Evolutionary conservation across 2,113 vertebrate species (phyloP).

Genomic region (Tiliqua scincoides): DNA sequence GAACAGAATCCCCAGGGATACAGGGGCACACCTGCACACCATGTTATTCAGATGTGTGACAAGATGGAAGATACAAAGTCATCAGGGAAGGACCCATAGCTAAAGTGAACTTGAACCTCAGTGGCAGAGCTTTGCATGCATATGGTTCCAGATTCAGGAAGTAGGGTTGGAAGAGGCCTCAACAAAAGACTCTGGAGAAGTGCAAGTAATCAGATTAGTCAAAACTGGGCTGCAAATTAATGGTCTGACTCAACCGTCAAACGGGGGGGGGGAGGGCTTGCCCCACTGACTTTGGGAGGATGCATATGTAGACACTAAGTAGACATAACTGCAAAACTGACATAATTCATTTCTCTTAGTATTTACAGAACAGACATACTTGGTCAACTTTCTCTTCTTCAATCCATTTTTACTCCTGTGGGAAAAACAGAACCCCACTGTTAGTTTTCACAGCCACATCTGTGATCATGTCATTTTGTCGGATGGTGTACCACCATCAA

Average conservation of each 20-base stretch:
- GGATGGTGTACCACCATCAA: not conserved
- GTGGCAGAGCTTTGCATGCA: not conserved
- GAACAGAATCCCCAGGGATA: no score
- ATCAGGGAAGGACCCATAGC: no score
- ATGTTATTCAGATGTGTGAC: not conserved
- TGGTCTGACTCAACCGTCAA: no score
- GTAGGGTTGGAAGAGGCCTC: not conserved
- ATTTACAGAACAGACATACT: conserved; percentile 78
- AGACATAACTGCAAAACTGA: not conserved
- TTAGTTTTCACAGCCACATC: not conserved
- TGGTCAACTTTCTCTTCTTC: conserved; percentile 96
- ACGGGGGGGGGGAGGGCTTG: not conserved
- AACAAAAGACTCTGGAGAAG: not conserved
- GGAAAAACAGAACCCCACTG: conserved; percentile 53
- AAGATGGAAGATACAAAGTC: not conserved
- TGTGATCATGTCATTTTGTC: not conserved
- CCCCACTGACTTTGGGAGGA: not conserved
- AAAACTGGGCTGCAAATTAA: not conserved
- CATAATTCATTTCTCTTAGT: conserved; percentile 9
- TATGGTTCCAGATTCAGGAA: not conserved
- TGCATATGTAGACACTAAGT: not conserved
- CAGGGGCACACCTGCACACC: no score
- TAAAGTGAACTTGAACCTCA: not conserved
- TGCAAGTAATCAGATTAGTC: not conserved
- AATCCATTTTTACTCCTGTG: conserved; percentile 95